These are phyloP conservation scores for Pseudonaja textilis DNA, from an alignment of 2,113 vertebrate species.

Conservation along the genomic window DNA sequence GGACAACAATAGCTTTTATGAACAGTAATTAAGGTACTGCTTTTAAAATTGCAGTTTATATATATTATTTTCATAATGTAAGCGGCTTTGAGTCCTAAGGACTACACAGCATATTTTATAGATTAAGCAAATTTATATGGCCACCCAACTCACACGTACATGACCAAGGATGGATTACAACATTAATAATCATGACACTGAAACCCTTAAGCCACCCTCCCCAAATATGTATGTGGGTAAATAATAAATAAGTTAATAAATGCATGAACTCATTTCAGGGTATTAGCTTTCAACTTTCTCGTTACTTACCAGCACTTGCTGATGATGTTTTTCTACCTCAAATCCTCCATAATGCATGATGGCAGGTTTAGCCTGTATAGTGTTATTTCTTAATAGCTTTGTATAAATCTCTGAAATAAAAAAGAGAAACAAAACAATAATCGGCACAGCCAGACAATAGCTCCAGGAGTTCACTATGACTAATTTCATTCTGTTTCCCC, in stretches of 20 bases:
- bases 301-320: slow-evolving; percentile 78
- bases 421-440: slow-evolving; percentile 15
- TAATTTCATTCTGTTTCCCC: neutral
- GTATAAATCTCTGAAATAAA: slow-evolving; percentile 75
- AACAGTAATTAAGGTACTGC: neutral
- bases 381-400: slow-evolving; percentile 73
- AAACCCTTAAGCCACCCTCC: no score
- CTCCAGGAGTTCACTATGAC: neutral
- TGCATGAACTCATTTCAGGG: neutral
- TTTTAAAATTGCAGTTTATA: neutral
- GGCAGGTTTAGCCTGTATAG: slow-evolving; percentile 81
- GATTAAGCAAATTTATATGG: neutral
- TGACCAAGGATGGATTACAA: neutral
- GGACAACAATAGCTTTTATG: neutral
- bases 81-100: neutral
- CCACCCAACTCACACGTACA: neutral
- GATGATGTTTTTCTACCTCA: slow-evolving; percentile 76
- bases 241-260: neutral
- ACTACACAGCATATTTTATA: neutral
- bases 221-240: neutral
- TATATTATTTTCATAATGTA: neutral
- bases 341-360: slow-evolving; percentile 90
- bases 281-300: slow-evolving; percentile 4
- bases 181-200: no score
- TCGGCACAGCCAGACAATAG: neutral